Evolutionary conservation across 2,797 vertebrate genomes (phyloP).

Genomic region (Lates japonicus): DNA sequence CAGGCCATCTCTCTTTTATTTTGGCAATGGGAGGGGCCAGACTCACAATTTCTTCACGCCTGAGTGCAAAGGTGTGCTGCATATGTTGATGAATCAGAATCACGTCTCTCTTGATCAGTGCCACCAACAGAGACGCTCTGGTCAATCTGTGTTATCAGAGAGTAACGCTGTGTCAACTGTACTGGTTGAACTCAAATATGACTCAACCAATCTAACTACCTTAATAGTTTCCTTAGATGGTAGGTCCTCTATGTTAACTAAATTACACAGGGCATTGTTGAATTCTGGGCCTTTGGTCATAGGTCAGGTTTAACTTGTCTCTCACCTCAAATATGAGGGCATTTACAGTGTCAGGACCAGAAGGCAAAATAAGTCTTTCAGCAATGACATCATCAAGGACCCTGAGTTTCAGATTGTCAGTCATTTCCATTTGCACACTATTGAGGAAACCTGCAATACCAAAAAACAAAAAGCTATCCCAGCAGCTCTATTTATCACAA

Average conservation of each 20-base stretch:
- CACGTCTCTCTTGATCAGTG: conserved; percentile 40
- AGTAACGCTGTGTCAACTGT: background rate
- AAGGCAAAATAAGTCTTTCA: conserved; percentile 18
- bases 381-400: conserved; percentile 24
- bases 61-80: conserved; percentile 45
- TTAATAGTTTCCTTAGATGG: background rate
- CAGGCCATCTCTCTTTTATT: conserved; percentile 22
- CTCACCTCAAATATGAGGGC: conserved; percentile 22
- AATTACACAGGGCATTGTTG: conserved; percentile 5
- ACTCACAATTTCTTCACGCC: conserved; percentile 31
- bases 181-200: conserved; percentile 13
- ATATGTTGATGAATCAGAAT: conserved; percentile 42
- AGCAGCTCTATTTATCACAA: too few species aligned
- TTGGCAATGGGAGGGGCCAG: conserved; percentile 20
- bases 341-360: conserved; percentile 24
- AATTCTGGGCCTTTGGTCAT: conserved; percentile 3
- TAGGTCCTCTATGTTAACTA: conserved; percentile 1
- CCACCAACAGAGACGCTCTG: background rate
- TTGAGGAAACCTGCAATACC: too few species aligned
- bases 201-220: background rate
- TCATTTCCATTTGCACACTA: too few species aligned
- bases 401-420: too few species aligned
- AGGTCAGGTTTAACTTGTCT: background rate
- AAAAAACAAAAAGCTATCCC: too few species aligned
- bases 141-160: conserved; percentile 20